These are phyloP conservation scores for Triops cancriformis DNA, from an alignment of 1,140 invertebrate species.

Conservation along the genomic window DNA sequence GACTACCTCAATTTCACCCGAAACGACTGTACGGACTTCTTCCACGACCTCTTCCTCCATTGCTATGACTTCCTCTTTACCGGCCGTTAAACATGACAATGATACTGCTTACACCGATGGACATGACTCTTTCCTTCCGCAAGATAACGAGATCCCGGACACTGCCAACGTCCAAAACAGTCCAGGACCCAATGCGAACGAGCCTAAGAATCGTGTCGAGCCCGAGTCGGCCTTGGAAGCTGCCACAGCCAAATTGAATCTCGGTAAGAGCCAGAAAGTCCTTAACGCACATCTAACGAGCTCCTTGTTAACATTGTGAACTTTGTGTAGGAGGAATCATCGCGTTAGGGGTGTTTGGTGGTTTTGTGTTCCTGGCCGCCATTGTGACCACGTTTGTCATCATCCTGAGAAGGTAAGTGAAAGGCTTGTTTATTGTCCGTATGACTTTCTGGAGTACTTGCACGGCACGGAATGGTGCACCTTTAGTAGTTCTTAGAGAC, in stretches of 20 bases:
- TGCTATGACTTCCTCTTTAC: neutral
- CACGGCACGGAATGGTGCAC: neutral
- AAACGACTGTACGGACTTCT: constrained; percentile 28
- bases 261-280: constrained; percentile 42
- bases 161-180: constrained; percentile 46
- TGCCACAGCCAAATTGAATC: constrained; percentile 64
- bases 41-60: constrained; percentile 19
- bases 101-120: constrained; percentile 21
- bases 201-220: constrained; percentile 40
- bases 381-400: constrained; percentile 82
- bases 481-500: neutral
- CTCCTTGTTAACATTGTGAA: neutral
- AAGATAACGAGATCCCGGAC: constrained; percentile 49
- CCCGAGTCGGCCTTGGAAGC: constrained; percentile 44
- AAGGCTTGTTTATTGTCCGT: neutral
- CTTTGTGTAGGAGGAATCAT: constrained; percentile 62
- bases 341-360: constrained; percentile 78
- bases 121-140: constrained; percentile 25
- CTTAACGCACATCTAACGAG: neutral
- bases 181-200: constrained; percentile 47
- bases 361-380: constrained; percentile 78
- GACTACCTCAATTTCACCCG: constrained; percentile 32
- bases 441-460: constrained; percentile 7
- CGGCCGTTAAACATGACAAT: constrained; percentile 20
- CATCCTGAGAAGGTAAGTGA: constrained; percentile 72